Evolutionary conservation across 1,140 invertebrate species (phyloP).

Genomic region (Drosophila takahashii): DNA sequence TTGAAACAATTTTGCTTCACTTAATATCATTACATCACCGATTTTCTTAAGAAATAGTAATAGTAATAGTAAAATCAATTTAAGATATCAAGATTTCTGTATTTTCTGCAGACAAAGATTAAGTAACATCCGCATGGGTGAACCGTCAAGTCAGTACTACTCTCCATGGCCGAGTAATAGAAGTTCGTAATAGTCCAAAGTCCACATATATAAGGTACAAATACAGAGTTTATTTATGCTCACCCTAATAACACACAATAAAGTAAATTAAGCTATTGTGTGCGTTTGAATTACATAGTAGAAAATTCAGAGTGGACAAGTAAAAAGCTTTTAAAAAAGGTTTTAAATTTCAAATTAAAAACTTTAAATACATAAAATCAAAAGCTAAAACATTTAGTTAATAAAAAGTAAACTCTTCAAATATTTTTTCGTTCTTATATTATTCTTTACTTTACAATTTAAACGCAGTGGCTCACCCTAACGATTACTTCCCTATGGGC

Average conservation of each 20-base stretch:
- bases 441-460: background rate
- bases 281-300: constrained; percentile 21
- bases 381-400: background rate
- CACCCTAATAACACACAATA: constrained; percentile 20
- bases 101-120: background rate
- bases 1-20: too few relatives aligned
- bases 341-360: background rate
- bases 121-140: background rate
- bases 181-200: constrained; percentile 4
- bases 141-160: background rate
- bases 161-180: background rate
- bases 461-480: constrained; percentile 1
- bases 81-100: too few relatives aligned
- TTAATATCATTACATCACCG: background rate
- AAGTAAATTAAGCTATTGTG: constrained; percentile 30
- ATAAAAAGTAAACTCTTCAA: background rate
- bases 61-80: too few relatives aligned
- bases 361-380: background rate
- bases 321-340: background rate
- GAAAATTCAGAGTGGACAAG: constrained; percentile 15
- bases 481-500: background rate
- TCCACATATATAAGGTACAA: constrained; percentile 6
- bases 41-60: too few relatives aligned
- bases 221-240: constrained; percentile 4
- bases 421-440: background rate